These are phyloP conservation scores for Hydrophis major DNA, from an alignment of 2,797 vertebrate species.

Conservation along the genomic window DNA sequence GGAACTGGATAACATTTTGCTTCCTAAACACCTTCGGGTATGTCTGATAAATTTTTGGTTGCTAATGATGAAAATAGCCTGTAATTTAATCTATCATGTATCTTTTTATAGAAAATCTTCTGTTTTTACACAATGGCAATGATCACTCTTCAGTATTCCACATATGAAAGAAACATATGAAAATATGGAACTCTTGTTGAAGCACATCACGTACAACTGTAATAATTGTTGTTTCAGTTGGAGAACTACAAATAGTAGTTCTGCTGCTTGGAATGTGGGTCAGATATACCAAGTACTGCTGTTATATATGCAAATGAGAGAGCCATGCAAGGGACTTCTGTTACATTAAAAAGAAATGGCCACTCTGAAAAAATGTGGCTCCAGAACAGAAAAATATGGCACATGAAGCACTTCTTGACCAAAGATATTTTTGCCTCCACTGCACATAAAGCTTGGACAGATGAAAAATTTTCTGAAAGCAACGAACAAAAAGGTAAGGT, in stretches of 20 bases:
- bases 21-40: not conserved
- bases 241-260: not conserved
- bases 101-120: not conserved
- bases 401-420: not conserved
- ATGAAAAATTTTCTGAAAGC: not conserved
- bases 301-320: not conserved
- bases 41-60: not conserved
- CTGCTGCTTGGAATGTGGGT: too few relatives aligned
- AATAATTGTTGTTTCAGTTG: not conserved
- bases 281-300: too few relatives aligned
- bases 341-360: not conserved
- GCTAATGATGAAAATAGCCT: not conserved
- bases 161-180: not conserved
- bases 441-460: not conserved
- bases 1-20: not conserved
- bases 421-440: not conserved
- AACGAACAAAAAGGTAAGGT: not conserved
- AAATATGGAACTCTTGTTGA: not conserved
- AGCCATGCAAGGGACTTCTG: not conserved
- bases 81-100: not conserved
- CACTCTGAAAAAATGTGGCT: not conserved
- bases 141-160: not conserved
- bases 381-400: too few relatives aligned
- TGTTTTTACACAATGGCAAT: not conserved
- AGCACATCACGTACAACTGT: not conserved